Evolutionary conservation across 1,140 invertebrate species (phyloP), one percentile per base, ranked within the genome.

Genomic region (Atta cephalotes): DNA sequence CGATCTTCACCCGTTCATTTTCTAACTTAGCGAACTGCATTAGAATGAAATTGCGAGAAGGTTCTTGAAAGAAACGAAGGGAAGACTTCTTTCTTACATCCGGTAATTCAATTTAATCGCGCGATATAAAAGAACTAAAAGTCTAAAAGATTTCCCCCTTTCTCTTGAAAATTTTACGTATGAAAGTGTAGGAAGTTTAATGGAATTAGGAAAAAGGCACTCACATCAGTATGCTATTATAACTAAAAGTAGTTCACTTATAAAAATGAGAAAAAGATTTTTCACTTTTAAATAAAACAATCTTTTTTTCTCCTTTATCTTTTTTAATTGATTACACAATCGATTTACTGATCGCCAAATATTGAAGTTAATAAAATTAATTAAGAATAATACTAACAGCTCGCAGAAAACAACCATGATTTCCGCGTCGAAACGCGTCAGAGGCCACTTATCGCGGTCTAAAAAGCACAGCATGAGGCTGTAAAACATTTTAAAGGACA

Each of bases 401-500:
- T 62, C 16, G 16, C n/a, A 60, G 9, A 3, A 16, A 14, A 18
- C 18, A 28, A n/a, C 4, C 45, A 21, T 10, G 49, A 79, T 9
- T 65, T 66, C 39, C 65, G 65, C 65, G 18, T 63, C 12, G 62
- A 65, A 28, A 53, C 72, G 35, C 74, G 65, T 49, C 39, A 28
- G 35, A 21, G 45, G 39, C 21, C 56, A 45, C 39, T 82, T 72
- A 74, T 82, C 68, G 25, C 35, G 77, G 45, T 25, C 58, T 77
- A 28, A 79, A 79, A 53, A 77, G 49, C 60, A 31, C 60, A 35
- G 16, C 35, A 10, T 10, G 35, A 18, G 68, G 80, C 86, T 25
- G 86, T 28, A 12, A 45, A 45, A 51, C 71, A 60, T 90, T 91
- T 92, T 87, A 91, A 84, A 91, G 91, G 89, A 91, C 85, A 70